Evolutionary conservation across 2,888 invertebrate species (phyloP).

Genomic region (Protophormia terraenovae): DNA sequence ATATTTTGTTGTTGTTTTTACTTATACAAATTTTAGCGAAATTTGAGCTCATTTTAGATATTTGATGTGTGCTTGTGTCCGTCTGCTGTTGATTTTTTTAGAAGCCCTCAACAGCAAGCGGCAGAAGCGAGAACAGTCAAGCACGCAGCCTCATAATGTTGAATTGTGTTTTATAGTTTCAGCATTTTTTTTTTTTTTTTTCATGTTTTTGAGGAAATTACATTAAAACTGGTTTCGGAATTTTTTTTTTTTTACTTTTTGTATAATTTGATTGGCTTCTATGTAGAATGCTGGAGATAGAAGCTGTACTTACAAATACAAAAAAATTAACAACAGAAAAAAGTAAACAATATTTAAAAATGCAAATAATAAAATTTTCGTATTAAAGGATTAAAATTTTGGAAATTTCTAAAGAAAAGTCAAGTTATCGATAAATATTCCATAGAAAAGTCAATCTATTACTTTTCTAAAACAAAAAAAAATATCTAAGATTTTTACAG

Average conservation of each 20-base stretch:
- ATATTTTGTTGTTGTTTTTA: constrained; percentile 25
- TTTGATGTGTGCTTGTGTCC: constrained; percentile 10
- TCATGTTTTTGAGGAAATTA: constrained; percentile 46
- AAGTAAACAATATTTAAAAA: no score
- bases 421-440: no score
- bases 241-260: constrained; percentile 17
- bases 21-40: constrained; percentile 56
- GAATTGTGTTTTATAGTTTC: constrained; percentile 34
- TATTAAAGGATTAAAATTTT: no score
- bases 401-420: no score
- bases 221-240: constrained; percentile 55
- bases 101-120: constrained; percentile 12
- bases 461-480: no score
- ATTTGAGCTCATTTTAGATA: constrained; percentile 64
- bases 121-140: not conserved
- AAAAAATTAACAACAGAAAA: no score
- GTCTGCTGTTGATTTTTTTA: constrained; percentile 29
- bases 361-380: no score
- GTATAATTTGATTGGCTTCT: constrained; percentile 21
- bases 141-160: constrained; percentile 4
- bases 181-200: constrained; percentile 21
- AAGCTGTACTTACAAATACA: constrained; percentile 58
- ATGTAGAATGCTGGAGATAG: constrained; percentile 34
- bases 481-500: no score
- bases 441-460: no score